phyloP scores from a whole-genome alignment of 2,888 invertebrate genomes.

The Acronicta alni region DNA sequence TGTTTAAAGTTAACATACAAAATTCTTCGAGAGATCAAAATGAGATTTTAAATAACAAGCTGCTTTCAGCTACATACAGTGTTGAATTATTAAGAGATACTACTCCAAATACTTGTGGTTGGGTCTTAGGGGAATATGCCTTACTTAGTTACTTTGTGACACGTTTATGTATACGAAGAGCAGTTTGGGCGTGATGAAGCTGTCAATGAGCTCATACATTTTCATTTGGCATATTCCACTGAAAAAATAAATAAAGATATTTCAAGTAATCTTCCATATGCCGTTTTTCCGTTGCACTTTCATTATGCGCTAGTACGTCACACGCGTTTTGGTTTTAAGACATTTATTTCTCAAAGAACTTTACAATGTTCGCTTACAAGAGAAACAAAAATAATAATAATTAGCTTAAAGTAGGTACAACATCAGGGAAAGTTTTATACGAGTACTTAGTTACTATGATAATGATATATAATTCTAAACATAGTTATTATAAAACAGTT shows the following conservation, averaged over 20 bases:
- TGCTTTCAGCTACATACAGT: constrained; percentile 18
- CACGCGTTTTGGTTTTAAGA: no score
- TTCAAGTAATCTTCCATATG: not conserved
- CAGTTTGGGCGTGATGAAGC: not conserved
- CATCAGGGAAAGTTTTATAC: no score
- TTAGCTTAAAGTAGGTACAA: no score
- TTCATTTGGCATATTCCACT: not conserved
- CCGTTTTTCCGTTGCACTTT: constrained; percentile 1
- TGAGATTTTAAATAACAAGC: constrained; percentile 4
- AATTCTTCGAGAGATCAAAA: not conserved
- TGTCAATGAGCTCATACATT: not conserved
- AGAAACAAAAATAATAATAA: no score
- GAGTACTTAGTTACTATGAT: no score
- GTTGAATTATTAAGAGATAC: constrained; percentile 39
- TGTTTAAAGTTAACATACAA: no score
- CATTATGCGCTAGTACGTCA: not conserved
- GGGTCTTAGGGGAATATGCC: constrained; percentile 15
- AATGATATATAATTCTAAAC: no score
- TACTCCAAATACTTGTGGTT: constrained; percentile 20
- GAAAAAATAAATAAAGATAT: constrained; percentile 1
- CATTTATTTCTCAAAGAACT: no score
- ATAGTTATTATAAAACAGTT: no score
- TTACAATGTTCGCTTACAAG: no score
- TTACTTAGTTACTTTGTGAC: not conserved
- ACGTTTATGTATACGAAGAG: not conserved